phyloP scores from a whole-genome alignment of 1,140 invertebrate genomes.

The Drosophila miranda region DNA sequence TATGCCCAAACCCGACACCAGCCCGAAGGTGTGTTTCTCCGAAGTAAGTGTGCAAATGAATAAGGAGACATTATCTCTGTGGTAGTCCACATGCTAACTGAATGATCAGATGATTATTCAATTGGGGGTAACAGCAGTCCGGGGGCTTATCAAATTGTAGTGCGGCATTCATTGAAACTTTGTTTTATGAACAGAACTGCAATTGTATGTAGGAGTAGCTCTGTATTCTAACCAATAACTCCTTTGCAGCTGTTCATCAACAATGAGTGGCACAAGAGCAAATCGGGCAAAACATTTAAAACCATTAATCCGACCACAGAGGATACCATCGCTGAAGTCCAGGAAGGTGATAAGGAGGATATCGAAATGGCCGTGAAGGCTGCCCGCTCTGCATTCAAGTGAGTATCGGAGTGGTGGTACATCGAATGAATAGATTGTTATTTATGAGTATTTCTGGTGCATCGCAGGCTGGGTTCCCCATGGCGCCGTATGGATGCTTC shows the following conservation, averaged over 20 bases:
- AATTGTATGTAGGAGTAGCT: not conserved
- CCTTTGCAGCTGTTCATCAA: conserved; percentile 95
- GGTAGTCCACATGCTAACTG: conserved; percentile 25
- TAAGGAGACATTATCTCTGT: conserved; percentile 1
- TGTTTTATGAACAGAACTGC: conserved; percentile 6
- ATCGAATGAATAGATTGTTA: not conserved
- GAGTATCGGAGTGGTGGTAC: conserved; percentile 18
- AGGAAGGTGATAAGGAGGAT: conserved; percentile 91
- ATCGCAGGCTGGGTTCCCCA: conserved; percentile 86
- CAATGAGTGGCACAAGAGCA: conserved; percentile 97
- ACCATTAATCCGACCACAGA: conserved; percentile 95
- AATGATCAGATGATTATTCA: conserved; percentile 25
- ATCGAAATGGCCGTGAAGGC: conserved; percentile 93
- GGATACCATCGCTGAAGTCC: conserved; percentile 92
- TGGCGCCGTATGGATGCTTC: conserved; percentile 97
- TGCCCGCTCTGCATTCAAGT: conserved; percentile 91
- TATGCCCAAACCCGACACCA: conserved; percentile 66
- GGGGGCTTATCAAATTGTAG: too few relatives aligned
- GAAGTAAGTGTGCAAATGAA: conserved; percentile 57
- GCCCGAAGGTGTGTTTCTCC: conserved; percentile 71
- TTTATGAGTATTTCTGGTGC: not conserved
- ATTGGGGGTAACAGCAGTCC: not conserved
- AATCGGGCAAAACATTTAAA: conserved; percentile 93
- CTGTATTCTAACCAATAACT: conserved; percentile 1
- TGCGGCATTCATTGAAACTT: too few relatives aligned